Evolutionary conservation across 2,888 invertebrate species (phyloP), one percentile per base, ranked within the genome.

Genomic region (Lathronympha strigana): DNA sequence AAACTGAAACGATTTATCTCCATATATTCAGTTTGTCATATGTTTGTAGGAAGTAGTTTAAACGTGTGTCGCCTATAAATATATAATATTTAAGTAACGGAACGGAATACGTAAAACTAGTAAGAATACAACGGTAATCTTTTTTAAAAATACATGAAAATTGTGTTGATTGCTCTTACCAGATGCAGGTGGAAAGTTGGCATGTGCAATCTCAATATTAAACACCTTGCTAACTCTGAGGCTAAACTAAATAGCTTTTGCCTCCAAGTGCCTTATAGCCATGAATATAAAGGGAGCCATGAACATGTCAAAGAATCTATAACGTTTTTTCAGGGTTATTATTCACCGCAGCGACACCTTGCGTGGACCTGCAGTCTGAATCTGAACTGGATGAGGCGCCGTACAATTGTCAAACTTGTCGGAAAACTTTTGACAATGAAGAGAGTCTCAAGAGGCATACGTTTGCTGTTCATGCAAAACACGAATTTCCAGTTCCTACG

Each of bases 371-470:
- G 13, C 23, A 1, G 5, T 36, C 53, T n/a, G 53, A 36, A 2
- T 21, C 33, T 8, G 53, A 53, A n/a, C 13, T 8, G 21, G 28
- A 17, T 28, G 19, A 53, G 36, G 53, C 53, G 36, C 4, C 36
- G 13, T 21, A 36, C 21, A 36, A 53, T 13, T 53, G 53, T 6
- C 33, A 33, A 4, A 36, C 36, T 31, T 53, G 53, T 53, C 53
- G 31, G 1, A 53, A 53, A 23, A 21, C 15, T 0, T 53, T 53
- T 13, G 36, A 53, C 36, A 33, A 53, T 4, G 36, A 53, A 19
- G 53, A 53, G 21, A 53, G 53, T n/a, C 53, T 53, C 36, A 53
- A 33, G 21, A 33, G 53, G 21, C 53, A 53, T 53, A 36, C 13
- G 6, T 53, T 53, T 53, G 53, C 53, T 13, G 17, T 53, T 4